Conservation (phyloP, 2,797 vertebrate species). For the Taenioides sp. region DNA sequence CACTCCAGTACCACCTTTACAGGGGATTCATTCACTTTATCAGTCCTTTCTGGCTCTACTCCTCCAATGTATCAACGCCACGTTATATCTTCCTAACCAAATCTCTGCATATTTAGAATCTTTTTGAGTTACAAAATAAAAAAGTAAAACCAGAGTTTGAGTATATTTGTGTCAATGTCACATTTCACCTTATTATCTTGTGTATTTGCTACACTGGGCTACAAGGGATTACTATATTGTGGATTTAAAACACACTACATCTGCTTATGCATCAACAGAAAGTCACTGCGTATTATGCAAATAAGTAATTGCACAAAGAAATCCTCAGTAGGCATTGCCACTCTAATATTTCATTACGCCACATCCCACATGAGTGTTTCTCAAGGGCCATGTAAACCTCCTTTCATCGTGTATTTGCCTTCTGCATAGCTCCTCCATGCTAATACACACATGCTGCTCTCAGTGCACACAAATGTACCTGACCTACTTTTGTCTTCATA, state of each 20-base stretch:
- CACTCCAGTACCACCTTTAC: no score
- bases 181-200: background rate
- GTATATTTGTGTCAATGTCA: background rate
- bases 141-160: no score
- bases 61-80: no score
- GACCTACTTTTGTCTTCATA: constrained; percentile 42
- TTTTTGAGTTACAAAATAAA: no score
- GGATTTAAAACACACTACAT: background rate
- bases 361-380: background rate
- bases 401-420: constrained; percentile 9
- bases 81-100: no score
- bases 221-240: background rate
- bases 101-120: no score
- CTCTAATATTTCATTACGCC: background rate
- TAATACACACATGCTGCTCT: constrained; percentile 30
- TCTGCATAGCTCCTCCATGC: constrained; percentile 11
- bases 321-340: no score
- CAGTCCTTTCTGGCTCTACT: no score
- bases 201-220: background rate
- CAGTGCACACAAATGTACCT: constrained; percentile 5
- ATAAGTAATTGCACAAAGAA: constrained; percentile 2
- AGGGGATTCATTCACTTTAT: no score
- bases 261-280: constrained; percentile 5
- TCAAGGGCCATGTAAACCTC: constrained; percentile 11
- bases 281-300: background rate